A percentile compares a stretch with the other conserved stretches of the same genome.
Evolutionary conservation across 2,797 vertebrate genomes (phyloP).

Genomic region (Hephaestus fuliginosus): DNA sequence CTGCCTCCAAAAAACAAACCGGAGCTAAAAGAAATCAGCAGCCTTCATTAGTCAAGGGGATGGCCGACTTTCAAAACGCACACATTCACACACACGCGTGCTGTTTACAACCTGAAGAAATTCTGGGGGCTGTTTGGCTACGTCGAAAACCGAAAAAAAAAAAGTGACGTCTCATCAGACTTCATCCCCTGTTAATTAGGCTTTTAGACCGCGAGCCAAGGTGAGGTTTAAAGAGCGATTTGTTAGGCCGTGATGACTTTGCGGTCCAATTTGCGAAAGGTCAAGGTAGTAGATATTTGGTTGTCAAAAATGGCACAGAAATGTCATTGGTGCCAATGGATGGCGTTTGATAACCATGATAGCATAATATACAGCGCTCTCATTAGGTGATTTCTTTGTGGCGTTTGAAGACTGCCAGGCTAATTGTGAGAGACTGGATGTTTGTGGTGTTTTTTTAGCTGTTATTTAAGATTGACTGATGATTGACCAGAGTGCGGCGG

Average conservation of each 20-base stretch:
- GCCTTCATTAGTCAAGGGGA: constrained; percentile 79
- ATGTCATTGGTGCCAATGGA: constrained; percentile 86
- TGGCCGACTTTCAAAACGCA: constrained; percentile 64
- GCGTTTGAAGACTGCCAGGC: constrained; percentile 29
- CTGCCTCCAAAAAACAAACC: constrained; percentile 76
- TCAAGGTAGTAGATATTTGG: constrained; percentile 85
- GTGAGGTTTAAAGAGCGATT: constrained; percentile 83
- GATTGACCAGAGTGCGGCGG: constrained; percentile 37
- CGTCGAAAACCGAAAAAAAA: constrained; percentile 21
- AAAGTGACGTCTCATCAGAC: constrained; percentile 68
- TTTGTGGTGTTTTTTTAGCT: constrained; percentile 18
- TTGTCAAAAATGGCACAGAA: constrained; percentile 85
- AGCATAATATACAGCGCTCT: constrained; percentile 68
- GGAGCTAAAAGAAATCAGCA: constrained; percentile 71
- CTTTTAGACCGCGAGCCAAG: constrained; percentile 76
- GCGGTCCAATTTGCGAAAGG: constrained; percentile 88
- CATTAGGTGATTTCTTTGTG: constrained; percentile 74
- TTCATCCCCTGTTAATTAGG: constrained; percentile 82
- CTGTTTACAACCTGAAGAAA: constrained; percentile 62
- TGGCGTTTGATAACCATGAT: constrained; percentile 74
- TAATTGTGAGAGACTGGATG: constrained; percentile 55
- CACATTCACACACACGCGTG: not conserved
- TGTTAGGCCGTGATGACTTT: constrained; percentile 84
- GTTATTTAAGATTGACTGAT: constrained; percentile 30
- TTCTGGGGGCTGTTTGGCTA: constrained; percentile 41